Conservation (phyloP, 2,888 invertebrate species). For the Tribolium freemani region DNA sequence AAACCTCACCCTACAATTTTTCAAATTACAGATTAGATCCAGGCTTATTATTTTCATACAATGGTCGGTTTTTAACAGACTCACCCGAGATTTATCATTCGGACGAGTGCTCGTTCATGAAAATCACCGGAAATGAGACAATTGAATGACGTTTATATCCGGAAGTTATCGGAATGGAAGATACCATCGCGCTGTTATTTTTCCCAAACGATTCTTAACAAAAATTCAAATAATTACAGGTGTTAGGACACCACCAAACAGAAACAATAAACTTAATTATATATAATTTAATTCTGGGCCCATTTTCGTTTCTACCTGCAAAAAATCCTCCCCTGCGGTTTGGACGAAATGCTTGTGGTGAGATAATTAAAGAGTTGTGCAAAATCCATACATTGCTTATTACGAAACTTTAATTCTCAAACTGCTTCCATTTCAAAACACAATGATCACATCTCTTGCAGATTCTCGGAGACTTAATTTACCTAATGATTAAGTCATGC, state of each 20-base stretch:
- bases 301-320: constrained; percentile 11
- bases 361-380: background rate
- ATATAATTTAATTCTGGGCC: constrained; percentile 11
- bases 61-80: constrained; percentile 1
- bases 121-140: constrained; percentile 48
- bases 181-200: constrained; percentile 5
- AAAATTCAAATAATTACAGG: constrained; percentile 14
- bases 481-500: constrained; percentile 23
- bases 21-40: background rate
- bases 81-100: constrained; percentile 35
- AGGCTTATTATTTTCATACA: constrained; percentile 1
- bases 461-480: constrained; percentile 16
- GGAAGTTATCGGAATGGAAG: constrained; percentile 44
- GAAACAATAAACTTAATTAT: constrained; percentile 8
- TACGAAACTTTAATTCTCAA: constrained; percentile 1
- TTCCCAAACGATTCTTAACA: background rate
- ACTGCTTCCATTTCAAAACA: constrained; percentile 24
- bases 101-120: constrained; percentile 42
- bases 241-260: background rate
- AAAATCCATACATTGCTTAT: background rate
- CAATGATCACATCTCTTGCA: constrained; percentile 17
- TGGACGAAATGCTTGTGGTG: background rate
- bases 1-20: background rate
- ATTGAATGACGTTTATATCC: constrained; percentile 45
- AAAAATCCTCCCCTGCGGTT: background rate